Base-by-base conservation (phyloP, 2,797 vertebrate genomes). In the Anniella stebbinsi region DNA sequence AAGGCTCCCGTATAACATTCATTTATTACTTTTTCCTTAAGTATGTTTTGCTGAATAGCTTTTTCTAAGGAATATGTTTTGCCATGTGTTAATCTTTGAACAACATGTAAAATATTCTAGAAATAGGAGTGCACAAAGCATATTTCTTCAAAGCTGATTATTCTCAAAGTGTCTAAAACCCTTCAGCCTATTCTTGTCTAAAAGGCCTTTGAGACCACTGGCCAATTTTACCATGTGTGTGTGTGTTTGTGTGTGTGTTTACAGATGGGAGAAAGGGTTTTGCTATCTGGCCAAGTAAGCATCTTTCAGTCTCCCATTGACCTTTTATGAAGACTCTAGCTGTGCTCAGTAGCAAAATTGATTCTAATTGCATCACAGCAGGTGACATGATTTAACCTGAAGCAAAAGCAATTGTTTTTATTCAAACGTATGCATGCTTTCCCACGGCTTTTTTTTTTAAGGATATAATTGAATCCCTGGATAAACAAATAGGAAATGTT, bases 331-430 rank as follows among this genome's bases (percentile, higher is more conserved):
- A 94, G 88, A 85, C 92, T 80, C 93, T 95, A 51, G 75, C 94
- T 95, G 90, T 95, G 93, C 91, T 95, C 92, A 93, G 30, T 87
- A 94, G 92, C 54, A 57, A 96, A 94, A 95, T 91, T 88, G 90
- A 93, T 94, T 95, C 94, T 96, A 96, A 96, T 94, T 96, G 88
- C 91, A 92, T 96, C 93, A 76, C 93, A 96, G 94, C 92, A 93
- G 91, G 95, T 89, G 83, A 95, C 95, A 92, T 94, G 75, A 94
- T 95, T 97, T 96, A 93, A 97, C 92, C 94, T 54, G 21, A 94
- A 94, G 92, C 92, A 93, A 88, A 86, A 89, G 54, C 60, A 93
- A 92, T 90, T 94, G 91, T 92, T 95, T 96, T 94, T 93, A 91
- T 92, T 95, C 90, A 91, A 94, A 96, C 88, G 88, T 84, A 69